A percentile compares a stretch with the other conserved stretches of the same genome.
These are phyloP conservation scores for Marcusenius ussheri DNA, from an alignment of 2,113 vertebrate species.

Conservation along the genomic window DNA sequence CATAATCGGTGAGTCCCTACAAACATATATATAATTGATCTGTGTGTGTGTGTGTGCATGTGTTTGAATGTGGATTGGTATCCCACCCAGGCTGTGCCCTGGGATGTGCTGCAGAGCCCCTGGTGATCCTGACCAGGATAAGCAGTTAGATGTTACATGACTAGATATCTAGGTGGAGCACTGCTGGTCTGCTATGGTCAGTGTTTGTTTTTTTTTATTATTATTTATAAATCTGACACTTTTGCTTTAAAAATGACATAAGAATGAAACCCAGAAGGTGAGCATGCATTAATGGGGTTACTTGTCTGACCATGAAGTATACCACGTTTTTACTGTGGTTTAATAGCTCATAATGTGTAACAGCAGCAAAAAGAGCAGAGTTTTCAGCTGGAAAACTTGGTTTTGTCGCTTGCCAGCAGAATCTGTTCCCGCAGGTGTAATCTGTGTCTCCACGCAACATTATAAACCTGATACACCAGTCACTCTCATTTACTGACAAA, in stretches of 20 bases:
- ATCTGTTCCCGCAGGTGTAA: background rate
- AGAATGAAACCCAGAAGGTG: background rate
- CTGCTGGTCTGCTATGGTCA: background rate
- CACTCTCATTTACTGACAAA: background rate
- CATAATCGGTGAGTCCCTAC: background rate
- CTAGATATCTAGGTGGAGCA: background rate
- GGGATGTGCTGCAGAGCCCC: background rate
- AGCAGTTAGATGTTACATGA: background rate
- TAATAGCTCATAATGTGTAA: background rate
- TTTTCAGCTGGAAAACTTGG: background rate
- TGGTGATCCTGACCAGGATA: background rate
- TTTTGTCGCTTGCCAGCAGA: background rate
- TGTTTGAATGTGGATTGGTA: background rate
- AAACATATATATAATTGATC: too few relatives aligned
- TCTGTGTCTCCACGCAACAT: background rate
- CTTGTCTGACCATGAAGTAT: background rate
- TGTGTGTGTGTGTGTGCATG: background rate
- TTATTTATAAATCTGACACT: background rate
- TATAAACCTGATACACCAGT: conserved; percentile 10
- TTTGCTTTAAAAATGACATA: background rate
- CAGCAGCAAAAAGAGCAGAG: background rate
- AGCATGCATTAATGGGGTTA: background rate
- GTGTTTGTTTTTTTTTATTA: too few relatives aligned
- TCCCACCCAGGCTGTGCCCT: background rate
- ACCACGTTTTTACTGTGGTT: background rate